Evolutionary conservation across 2,797 vertebrate genomes (phyloP).

Genomic region (Philypnodon macrostomus): DNA sequence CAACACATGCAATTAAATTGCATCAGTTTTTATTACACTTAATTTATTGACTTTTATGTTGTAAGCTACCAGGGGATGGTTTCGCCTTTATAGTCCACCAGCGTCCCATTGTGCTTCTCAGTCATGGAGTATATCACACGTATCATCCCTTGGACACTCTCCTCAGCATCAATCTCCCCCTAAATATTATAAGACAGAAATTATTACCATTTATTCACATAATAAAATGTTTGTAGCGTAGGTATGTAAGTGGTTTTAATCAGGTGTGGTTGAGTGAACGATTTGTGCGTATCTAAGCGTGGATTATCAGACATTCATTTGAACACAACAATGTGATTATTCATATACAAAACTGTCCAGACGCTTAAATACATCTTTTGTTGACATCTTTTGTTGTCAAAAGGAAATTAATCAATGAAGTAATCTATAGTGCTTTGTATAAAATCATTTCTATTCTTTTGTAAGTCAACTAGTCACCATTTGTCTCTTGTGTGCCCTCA

Average conservation of each 20-base stretch:
- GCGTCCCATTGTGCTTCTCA: conserved; percentile 46
- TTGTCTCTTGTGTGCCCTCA: background rate
- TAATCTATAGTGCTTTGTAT: background rate
- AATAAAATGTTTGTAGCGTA: background rate
- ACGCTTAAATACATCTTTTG: too few relatives aligned
- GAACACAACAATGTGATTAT: too few relatives aligned
- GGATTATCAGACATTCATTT: too few relatives aligned
- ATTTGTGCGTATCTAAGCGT: too few relatives aligned
- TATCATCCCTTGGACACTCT: conserved; percentile 48
- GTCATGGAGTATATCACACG: conserved; percentile 43
- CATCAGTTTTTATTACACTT: conserved; percentile 23
- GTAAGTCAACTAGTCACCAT: background rate
- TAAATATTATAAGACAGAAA: conserved; percentile 39
- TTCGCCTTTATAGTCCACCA: conserved; percentile 51
- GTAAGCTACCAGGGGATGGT: conserved; percentile 44
- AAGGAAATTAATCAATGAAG: too few relatives aligned
- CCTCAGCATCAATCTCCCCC: conserved; percentile 37
- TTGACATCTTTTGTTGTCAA: too few relatives aligned
- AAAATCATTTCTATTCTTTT: background rate
- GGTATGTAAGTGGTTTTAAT: background rate
- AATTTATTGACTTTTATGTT: conserved; percentile 2
- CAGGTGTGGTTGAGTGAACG: too few relatives aligned
- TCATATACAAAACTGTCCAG: too few relatives aligned
- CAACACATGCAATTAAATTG: conserved; percentile 9
- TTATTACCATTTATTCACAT: background rate